These are phyloP conservation scores for Tragopan temminckii DNA, from an alignment of 2,797 vertebrate genomes.

Conservation along the genomic window DNA sequence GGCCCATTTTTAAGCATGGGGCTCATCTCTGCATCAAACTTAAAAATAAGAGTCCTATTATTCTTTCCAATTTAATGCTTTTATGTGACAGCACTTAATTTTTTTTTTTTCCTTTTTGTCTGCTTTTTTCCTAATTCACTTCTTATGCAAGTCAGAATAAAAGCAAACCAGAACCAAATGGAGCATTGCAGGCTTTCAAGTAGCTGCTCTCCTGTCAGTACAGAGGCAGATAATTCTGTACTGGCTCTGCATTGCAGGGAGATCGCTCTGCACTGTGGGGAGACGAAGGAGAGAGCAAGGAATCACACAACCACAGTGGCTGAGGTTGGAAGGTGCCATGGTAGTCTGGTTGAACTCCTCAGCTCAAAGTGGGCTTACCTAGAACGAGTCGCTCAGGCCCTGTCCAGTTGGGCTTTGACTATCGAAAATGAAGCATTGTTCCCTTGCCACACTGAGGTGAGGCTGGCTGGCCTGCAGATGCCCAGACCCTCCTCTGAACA, in stretches of 20 bases:
- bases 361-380: background rate
- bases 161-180: background rate
- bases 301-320: background rate
- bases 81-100: background rate
- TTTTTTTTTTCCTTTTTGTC: background rate
- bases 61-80: background rate
- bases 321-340: background rate
- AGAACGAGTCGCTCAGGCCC: background rate
- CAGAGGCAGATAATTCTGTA: background rate
- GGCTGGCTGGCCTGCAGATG: background rate
- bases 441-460: background rate
- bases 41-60: background rate
- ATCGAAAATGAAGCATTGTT: background rate
- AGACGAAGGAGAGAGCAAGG: background rate
- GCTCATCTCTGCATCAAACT: background rate
- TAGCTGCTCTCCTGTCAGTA: background rate
- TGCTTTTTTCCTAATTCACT: background rate
- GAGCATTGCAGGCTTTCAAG: background rate
- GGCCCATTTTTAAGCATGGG: background rate
- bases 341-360: fast-evolving
- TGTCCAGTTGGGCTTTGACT: background rate
- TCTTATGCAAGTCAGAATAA: background rate
- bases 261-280: background rate
- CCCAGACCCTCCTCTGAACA: background rate
- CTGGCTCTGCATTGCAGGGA: background rate